Conservation (phyloP, 2,797 vertebrate species). For the Dryobates pubescens region DNA sequence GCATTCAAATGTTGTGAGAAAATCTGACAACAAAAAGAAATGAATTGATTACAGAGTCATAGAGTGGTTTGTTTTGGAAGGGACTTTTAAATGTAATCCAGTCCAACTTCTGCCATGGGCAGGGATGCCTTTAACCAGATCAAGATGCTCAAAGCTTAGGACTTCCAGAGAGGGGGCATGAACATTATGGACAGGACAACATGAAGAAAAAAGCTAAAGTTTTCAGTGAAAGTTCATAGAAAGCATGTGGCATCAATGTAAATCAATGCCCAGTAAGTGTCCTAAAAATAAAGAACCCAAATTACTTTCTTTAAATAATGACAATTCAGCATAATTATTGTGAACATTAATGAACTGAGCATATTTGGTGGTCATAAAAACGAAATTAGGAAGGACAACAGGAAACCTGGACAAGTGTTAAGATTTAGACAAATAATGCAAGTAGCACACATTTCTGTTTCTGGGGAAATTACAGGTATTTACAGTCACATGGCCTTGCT, state of each 20-base stretch:
- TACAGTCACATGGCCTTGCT: neutral
- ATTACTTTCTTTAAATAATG: neutral
- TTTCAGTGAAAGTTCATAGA: neutral
- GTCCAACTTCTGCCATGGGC: too few species aligned
- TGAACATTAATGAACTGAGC: neutral
- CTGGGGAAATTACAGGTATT: neutral
- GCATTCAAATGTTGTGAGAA: neutral
- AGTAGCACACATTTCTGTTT: neutral
- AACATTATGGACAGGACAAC: neutral
- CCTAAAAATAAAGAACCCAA: neutral
- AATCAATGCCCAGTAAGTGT: neutral
- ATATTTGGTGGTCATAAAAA: neutral
- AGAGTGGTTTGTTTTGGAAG: too few species aligned
- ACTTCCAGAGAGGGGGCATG: neutral
- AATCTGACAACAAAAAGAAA: neutral
- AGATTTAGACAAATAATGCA: neutral
- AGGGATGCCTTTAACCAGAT: too few species aligned
- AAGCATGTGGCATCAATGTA: neutral
- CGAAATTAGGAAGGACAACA: neutral
- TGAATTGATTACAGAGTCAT: rapidly evolving
- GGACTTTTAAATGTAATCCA: too few species aligned
- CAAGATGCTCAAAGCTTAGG: neutral
- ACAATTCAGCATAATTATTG: neutral
- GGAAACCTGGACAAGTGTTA: neutral
- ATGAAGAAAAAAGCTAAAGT: neutral